Evolutionary conservation across 2,888 invertebrate genomes (phyloP).

Genomic region (Apodemia mormo): DNA sequence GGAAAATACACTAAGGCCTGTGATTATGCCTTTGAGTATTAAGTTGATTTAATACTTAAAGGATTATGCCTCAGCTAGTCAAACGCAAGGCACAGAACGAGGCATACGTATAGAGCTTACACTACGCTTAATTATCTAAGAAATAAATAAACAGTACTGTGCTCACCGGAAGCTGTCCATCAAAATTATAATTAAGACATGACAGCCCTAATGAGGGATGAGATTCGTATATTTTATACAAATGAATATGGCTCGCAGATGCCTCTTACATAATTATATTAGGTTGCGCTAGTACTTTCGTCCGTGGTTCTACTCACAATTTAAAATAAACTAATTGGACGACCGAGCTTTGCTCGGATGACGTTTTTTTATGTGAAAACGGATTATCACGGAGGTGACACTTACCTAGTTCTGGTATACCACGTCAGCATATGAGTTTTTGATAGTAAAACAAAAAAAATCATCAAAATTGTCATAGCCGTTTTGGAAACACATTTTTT

Average conservation of each 20-base stretch:
- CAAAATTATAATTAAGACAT: conserved; percentile 25
- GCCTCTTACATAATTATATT: neutral
- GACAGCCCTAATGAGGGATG: conserved; percentile 20
- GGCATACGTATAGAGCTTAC: neutral
- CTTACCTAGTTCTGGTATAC: no score
- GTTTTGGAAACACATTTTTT: no score
- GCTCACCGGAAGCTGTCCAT: conserved; percentile 26
- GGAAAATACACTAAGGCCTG: neutral
- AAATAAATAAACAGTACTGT: conserved; percentile 1
- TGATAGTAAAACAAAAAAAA: no score
- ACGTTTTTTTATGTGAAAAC: no score
- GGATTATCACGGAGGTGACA: no score
- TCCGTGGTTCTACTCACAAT: neutral
- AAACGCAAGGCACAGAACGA: neutral
- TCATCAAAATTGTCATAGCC: no score
- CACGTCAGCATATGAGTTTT: no score
- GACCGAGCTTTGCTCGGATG: no score
- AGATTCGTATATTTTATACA: conserved; percentile 19
- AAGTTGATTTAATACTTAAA: no score
- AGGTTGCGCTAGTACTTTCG: neutral
- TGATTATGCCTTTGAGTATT: neutral
- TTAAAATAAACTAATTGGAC: no score
- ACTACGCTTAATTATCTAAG: neutral
- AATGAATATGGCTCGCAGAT: conserved; percentile 12
- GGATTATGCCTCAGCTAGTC: neutral